phyloP scores from a whole-genome alignment of 2,888 invertebrate genomes.

The Muscina levida region DNA sequence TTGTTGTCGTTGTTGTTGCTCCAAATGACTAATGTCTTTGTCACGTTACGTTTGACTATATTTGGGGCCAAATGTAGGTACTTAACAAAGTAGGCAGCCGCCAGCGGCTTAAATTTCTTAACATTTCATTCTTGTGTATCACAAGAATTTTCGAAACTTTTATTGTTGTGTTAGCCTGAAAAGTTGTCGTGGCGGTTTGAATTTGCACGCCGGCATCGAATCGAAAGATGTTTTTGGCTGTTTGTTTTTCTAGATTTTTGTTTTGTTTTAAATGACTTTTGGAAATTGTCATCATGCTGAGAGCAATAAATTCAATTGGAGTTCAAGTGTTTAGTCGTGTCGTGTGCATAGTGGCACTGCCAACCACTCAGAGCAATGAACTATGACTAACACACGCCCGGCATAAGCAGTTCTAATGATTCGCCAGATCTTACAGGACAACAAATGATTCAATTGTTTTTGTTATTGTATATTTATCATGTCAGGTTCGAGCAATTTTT shows the following conservation, averaged over 20 bases:
- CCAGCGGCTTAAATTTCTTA: slow-evolving; percentile 40
- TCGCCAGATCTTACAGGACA: too few species aligned
- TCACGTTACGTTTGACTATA: slow-evolving; percentile 39
- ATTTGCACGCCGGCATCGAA: too few species aligned
- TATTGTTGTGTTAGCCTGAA: slow-evolving; percentile 9
- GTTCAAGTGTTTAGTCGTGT: not conserved
- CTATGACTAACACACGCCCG: too few species aligned
- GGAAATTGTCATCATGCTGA: slow-evolving; percentile 38
- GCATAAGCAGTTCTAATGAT: too few species aligned
- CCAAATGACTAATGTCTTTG: slow-evolving; percentile 55
- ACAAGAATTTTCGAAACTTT: slow-evolving; percentile 10
- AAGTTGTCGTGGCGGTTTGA: not conserved
- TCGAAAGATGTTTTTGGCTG: too few species aligned
- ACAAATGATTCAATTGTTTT: too few species aligned
- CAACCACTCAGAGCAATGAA: too few species aligned
- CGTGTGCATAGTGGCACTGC: too few species aligned
- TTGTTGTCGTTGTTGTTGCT: slow-evolving; percentile 21
- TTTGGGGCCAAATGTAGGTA: slow-evolving; percentile 45
- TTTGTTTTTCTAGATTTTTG: too few species aligned
- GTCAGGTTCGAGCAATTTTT: too few species aligned
- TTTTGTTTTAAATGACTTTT: slow-evolving; percentile 38
- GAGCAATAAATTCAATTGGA: slow-evolving; percentile 1
- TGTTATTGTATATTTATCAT: too few species aligned
- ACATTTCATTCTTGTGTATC: slow-evolving; percentile 29
- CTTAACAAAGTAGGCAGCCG: not conserved